Conservation (phyloP, 1,140 invertebrate genomes). For the Drosophila novamexicana region DNA sequence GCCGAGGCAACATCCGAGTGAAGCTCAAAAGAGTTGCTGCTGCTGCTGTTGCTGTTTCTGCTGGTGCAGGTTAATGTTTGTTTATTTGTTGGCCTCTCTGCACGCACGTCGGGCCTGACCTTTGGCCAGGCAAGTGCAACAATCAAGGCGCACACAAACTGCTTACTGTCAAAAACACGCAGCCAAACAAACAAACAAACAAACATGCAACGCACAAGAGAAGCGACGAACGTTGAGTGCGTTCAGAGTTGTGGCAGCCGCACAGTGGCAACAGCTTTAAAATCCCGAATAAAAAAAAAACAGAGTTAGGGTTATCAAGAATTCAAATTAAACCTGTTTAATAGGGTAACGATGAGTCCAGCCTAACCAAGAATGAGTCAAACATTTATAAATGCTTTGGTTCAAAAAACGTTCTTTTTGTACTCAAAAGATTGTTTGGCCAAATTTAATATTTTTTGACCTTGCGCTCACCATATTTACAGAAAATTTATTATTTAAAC, state of each 20-base stretch:
- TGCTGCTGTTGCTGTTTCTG: conserved; percentile 2
- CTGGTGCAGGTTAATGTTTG: conserved; percentile 15
- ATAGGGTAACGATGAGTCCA: too few species aligned
- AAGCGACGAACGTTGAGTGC: conserved; percentile 17
- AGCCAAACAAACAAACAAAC: conserved; percentile 63
- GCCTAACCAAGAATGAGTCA: too few species aligned
- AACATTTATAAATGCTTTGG: too few species aligned
- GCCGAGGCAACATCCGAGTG: conserved; percentile 20
- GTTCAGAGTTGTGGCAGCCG: conserved; percentile 5
- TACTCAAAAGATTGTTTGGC: too few species aligned
- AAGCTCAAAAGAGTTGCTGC: conserved; percentile 58
- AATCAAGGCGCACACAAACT: conserved; percentile 73
- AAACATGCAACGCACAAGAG: conserved; percentile 22
- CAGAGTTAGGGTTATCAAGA: not conserved
- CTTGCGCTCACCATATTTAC: too few species aligned
- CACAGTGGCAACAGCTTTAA: conserved; percentile 21
- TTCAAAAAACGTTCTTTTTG: too few species aligned
- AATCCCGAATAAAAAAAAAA: not conserved
- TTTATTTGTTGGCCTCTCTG: conserved; percentile 13
- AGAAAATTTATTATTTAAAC: too few species aligned
- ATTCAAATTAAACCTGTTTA: not conserved
- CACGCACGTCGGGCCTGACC: conserved; percentile 50
- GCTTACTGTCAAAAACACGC: conserved; percentile 79
- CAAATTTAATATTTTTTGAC: too few species aligned
- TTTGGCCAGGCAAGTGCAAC: conserved; percentile 70